Evolutionary conservation across 2,797 vertebrate genomes (phyloP).

Genomic region (Mormyrus proboscirostris): DNA sequence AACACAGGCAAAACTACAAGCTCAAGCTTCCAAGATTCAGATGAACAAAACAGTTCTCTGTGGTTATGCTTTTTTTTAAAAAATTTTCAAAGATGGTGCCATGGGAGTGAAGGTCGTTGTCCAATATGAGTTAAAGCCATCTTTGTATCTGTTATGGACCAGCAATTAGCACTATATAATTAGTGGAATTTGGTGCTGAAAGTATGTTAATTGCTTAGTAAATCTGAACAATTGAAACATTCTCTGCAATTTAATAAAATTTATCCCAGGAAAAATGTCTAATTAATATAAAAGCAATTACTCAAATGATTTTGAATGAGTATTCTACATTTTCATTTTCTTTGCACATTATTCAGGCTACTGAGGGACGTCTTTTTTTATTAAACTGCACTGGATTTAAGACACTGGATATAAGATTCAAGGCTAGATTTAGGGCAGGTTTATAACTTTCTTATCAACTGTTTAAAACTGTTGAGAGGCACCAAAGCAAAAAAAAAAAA

Average conservation of each 20-base stretch:
- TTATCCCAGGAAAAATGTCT: neutral
- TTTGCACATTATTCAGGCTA: neutral
- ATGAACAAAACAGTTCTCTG: neutral
- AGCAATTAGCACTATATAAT: neutral
- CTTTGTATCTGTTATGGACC: neutral
- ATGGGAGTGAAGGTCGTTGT: neutral
- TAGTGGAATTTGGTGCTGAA: neutral
- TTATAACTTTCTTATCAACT: neutral
- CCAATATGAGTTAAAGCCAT: neutral
- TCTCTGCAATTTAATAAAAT: neutral
- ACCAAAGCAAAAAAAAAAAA: neutral
- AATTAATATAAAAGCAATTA: conserved; percentile 2
- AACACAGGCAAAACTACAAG: neutral
- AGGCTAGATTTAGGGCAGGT: neutral
- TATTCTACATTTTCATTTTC: neutral
- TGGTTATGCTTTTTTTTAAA: neutral
- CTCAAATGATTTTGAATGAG: neutral
- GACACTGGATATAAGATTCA: neutral
- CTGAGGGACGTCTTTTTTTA: neutral
- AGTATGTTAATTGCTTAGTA: neutral
- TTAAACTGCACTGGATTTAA: neutral
- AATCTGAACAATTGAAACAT: neutral
- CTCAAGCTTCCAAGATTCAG: neutral
- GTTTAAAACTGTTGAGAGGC: neutral
- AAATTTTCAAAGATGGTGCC: neutral